Evolutionary conservation across 64 coral and sea anemone species (phyloP).

Genomic region (Actinia tenebrosa): DNA sequence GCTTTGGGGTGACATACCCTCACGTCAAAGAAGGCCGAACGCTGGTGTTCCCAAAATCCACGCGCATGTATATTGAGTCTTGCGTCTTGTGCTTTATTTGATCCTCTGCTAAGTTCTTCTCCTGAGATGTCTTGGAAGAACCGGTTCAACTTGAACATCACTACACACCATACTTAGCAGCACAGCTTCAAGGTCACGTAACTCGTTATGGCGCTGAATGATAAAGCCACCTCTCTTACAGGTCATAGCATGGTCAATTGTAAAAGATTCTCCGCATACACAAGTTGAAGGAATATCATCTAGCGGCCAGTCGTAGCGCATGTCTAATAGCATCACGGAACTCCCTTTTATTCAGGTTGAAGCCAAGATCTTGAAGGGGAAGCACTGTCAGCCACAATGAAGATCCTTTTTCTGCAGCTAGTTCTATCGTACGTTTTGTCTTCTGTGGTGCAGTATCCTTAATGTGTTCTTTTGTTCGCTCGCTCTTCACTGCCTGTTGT

Average conservation of each 20-base stretch:
- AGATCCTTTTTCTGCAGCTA: background rate
- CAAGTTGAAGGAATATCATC: no score
- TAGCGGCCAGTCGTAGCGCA: no score
- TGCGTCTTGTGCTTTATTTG: background rate
- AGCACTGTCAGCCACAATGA: slow-evolving; percentile 5
- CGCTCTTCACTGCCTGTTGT: background rate
- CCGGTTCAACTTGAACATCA: background rate
- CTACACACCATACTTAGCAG: slow-evolving; percentile 20
- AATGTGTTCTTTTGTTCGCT: background rate
- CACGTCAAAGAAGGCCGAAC: no score
- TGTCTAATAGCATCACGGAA: no score
- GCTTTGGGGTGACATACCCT: no score
- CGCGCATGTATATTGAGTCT: no score
- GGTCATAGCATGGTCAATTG: no score
- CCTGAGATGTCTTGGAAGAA: background rate
- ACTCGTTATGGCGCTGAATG: slow-evolving; percentile 5
- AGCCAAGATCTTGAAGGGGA: background rate
- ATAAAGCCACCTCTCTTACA: no score
- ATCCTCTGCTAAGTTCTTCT: background rate
- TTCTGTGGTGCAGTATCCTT: background rate
- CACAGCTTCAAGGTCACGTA: slow-evolving; percentile 15
- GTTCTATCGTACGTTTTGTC: background rate
- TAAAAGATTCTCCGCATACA: no score
- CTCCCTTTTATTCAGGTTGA: no score
- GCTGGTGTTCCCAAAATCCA: no score